Evolutionary conservation across 1,140 invertebrate genomes (phyloP).

Genomic region (Cotesia vestalis): DNA sequence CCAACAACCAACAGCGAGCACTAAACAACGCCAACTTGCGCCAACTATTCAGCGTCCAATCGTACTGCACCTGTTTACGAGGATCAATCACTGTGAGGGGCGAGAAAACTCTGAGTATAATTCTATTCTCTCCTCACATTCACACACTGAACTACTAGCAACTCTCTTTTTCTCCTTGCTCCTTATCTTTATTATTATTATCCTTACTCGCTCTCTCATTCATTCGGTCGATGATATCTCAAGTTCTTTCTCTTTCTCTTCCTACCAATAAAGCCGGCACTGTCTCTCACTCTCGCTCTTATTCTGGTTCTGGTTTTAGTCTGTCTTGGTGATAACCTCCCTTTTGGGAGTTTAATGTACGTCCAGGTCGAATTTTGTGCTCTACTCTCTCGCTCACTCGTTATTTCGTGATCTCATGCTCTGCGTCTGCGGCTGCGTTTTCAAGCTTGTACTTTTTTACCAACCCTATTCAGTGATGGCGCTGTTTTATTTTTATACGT

Average conservation of each 20-base stretch:
- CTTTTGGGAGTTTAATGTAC: background rate
- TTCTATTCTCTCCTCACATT: slow-evolving; percentile 4
- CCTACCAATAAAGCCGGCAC: too few relatives aligned
- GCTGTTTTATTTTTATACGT: too few relatives aligned
- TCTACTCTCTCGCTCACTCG: background rate
- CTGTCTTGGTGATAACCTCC: slow-evolving; percentile 20
- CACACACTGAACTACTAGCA: too few relatives aligned
- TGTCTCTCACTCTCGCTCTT: too few relatives aligned
- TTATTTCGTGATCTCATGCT: background rate
- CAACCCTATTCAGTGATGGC: too few relatives aligned
- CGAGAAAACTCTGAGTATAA: background rate
- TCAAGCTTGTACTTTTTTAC: too few relatives aligned
- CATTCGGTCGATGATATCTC: too few relatives aligned
- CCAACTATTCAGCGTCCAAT: slow-evolving; percentile 43
- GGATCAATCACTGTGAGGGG: slow-evolving; percentile 43
- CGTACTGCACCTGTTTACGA: slow-evolving; percentile 45
- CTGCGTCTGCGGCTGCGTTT: background rate
- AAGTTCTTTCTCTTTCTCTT: too few relatives aligned
- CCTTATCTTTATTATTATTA: too few relatives aligned
- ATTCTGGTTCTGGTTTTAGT: background rate
- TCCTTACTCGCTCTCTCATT: too few relatives aligned
- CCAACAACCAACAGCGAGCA: too few relatives aligned
- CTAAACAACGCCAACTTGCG: slow-evolving; percentile 34
- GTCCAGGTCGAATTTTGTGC: background rate
- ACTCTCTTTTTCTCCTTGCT: too few relatives aligned